Conservation (phyloP, 2,113 vertebrate genomes). For the Rana temporaria region DNA sequence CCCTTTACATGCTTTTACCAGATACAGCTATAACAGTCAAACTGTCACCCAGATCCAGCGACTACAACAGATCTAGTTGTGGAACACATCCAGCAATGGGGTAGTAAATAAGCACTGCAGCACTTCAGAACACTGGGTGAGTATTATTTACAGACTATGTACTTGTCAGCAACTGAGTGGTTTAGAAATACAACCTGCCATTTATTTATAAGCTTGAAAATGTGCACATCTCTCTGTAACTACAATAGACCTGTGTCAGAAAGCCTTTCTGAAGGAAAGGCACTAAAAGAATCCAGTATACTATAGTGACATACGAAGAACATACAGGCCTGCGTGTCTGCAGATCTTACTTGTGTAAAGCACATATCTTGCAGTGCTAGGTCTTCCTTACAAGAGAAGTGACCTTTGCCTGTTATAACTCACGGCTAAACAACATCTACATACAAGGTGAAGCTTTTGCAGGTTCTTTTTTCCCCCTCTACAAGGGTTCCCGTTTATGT, state of each 20-base stretch:
- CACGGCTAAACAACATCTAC: too few relatives aligned
- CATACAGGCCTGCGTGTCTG: not conserved
- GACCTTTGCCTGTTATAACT: too few relatives aligned
- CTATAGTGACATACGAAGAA: not conserved
- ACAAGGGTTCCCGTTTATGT: too few relatives aligned
- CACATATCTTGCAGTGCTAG: not conserved
- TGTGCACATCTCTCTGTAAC: not conserved
- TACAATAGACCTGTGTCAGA: constrained; percentile 15
- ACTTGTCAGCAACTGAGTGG: constrained; percentile 31
- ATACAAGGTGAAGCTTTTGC: too few relatives aligned
- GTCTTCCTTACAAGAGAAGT: not conserved
- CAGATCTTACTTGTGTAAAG: not conserved
- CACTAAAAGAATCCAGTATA: not conserved
- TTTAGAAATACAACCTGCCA: constrained; percentile 34
- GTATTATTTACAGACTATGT: constrained; percentile 46
- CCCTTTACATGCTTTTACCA: not conserved
- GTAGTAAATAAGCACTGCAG: constrained; percentile 31
- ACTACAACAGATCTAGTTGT: not conserved
- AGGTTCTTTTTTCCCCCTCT: too few relatives aligned
- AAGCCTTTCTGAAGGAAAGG: constrained; percentile 12
- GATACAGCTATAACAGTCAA: not conserved
- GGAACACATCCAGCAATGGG: not conserved
- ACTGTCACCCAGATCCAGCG: constrained; percentile 9
- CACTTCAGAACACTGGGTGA: constrained; percentile 9
- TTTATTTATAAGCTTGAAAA: constrained; percentile 51